A percentile compares a stretch with the other conserved stretches of the same genome.
phyloP scores from a whole-genome alignment of 2,797 vertebrate species.

The Avahi laniger region DNA sequence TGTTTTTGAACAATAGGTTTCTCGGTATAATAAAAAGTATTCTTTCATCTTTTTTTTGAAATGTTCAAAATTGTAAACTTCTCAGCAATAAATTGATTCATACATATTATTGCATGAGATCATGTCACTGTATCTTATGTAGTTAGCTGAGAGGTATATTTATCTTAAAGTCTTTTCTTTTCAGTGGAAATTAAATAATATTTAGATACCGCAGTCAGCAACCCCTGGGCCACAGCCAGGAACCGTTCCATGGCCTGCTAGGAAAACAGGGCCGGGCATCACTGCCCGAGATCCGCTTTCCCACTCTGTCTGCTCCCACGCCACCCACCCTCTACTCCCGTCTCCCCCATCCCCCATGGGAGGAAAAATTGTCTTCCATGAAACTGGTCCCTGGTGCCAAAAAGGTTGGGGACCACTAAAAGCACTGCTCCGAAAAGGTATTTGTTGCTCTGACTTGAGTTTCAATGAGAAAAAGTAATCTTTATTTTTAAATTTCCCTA shows the following conservation, averaged over 20 bases:
- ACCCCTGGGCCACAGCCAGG: too few species aligned
- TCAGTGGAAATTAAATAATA: constrained; percentile 60
- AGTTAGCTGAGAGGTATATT: constrained; percentile 56
- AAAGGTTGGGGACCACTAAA: not conserved
- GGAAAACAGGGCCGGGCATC: too few species aligned
- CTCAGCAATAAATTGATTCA: constrained; percentile 40
- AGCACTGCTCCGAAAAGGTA: not conserved
- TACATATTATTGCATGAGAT: constrained; percentile 33
- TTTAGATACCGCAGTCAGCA: not conserved
- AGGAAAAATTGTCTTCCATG: too few species aligned
- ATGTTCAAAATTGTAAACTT: constrained; percentile 14
- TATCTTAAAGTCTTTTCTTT: constrained; percentile 66
- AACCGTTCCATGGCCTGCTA: too few species aligned
- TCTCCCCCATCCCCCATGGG: too few species aligned
- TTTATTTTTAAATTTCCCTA: constrained; percentile 56
- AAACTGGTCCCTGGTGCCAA: too few species aligned
- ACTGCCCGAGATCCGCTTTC: too few species aligned
- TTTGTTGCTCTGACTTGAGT: constrained; percentile 42
- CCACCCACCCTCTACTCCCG: too few species aligned
- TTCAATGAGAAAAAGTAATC: constrained; percentile 47
- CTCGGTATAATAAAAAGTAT: not conserved
- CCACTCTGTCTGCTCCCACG: too few species aligned
- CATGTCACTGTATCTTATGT: constrained; percentile 43
- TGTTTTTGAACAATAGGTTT: not conserved
- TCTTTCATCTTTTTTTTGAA: constrained; percentile 26